These are phyloP conservation scores for Megaceryle maxima DNA, from an alignment of 2,113 vertebrate species.

Conservation along the genomic window DNA sequence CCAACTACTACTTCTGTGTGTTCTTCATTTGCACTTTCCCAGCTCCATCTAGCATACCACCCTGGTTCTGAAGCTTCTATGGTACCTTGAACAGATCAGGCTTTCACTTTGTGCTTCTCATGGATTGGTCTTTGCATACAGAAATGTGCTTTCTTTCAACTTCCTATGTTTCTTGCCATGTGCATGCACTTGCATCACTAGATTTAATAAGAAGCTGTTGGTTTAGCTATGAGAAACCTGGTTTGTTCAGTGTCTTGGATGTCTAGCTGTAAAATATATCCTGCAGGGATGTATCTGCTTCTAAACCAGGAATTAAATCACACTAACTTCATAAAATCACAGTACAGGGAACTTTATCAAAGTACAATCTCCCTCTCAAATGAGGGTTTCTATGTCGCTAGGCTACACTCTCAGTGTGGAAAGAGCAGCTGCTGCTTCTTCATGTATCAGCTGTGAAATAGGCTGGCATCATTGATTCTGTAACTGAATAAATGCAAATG, in stretches of 20 bases:
- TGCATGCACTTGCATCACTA: background rate
- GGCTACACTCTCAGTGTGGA: background rate
- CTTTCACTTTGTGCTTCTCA: background rate
- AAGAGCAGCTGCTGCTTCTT: background rate
- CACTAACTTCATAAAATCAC: background rate
- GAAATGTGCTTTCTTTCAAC: background rate
- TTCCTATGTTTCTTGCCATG: background rate
- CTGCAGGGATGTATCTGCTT: background rate
- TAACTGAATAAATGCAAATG: background rate
- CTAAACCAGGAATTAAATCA: background rate
- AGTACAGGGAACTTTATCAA: background rate
- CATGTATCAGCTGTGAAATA: background rate
- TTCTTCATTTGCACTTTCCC: background rate
- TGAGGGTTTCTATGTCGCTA: background rate
- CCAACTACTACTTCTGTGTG: background rate
- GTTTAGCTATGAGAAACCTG: background rate
- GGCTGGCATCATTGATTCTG: background rate
- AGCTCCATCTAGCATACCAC: background rate
- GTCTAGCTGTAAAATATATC: background rate
- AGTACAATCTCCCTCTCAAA: background rate
- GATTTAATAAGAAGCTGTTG: background rate
- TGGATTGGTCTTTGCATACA: background rate
- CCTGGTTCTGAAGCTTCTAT: background rate
- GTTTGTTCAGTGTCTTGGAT: background rate
- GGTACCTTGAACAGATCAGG: background rate